Conservation (phyloP, 2,113 vertebrate species). For the Naja naja region DNA sequence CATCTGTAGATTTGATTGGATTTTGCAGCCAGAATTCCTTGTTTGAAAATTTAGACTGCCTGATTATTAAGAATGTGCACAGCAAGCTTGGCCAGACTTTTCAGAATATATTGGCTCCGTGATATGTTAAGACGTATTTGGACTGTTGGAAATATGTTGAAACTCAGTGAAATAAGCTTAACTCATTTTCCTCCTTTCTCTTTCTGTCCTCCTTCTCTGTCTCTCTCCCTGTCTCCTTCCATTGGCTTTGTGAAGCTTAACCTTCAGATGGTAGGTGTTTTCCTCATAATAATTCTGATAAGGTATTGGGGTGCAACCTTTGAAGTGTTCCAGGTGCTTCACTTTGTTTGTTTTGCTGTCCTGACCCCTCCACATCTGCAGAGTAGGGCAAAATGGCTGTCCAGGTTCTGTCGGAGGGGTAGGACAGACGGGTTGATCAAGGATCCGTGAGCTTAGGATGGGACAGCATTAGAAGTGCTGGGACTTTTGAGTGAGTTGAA, state of each 20-base stretch:
- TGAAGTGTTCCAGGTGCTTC: not conserved
- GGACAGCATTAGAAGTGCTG: not conserved
- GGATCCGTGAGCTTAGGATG: not conserved
- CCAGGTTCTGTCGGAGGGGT: no score
- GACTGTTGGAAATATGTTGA: not conserved
- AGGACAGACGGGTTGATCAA: not conserved
- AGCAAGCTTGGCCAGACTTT: not conserved
- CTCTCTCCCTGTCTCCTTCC: not conserved
- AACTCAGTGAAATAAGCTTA: not conserved
- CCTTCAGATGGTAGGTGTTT: slow-evolving; percentile 9
- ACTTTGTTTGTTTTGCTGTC: not conserved
- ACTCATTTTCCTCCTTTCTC: no score
- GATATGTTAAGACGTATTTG: not conserved
- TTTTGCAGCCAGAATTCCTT: not conserved
- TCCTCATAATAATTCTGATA: not conserved
- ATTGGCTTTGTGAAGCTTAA: slow-evolving; percentile 4
- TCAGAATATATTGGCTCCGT: not conserved
- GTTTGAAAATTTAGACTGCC: not conserved
- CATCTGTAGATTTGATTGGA: no score
- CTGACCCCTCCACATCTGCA: not conserved
- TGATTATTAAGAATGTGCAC: not conserved
- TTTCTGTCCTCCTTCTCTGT: not conserved
- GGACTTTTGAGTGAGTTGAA: not conserved
- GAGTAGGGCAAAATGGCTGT: not conserved
- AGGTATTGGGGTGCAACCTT: not conserved